A percentile compares a stretch with the other conserved stretches of the same genome.
Conservation (phyloP, 2,797 vertebrate genomes). For the Coluber constrictor region DNA sequence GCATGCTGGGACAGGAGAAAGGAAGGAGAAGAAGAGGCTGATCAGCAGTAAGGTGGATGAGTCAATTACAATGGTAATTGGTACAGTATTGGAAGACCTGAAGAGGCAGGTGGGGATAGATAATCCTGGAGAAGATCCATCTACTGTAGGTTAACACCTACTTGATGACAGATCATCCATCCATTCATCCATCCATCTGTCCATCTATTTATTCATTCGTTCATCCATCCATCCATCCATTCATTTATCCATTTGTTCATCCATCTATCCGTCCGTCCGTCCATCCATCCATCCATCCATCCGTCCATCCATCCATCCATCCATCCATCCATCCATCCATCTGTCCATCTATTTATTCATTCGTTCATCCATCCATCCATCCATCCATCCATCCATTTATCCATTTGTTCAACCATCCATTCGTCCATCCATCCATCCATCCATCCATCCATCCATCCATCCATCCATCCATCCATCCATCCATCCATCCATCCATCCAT, state of each 20-base stretch:
- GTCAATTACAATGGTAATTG: not conserved
- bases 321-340: not conserved
- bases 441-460: not conserved
- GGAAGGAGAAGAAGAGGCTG: not conserved
- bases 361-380: not conserved
- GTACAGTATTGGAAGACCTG: not conserved
- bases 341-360: no score
- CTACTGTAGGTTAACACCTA: not conserved
- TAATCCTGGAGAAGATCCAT: not conserved
- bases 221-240: not conserved
- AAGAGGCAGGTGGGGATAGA: not conserved
- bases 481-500: not conserved
- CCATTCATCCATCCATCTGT: not conserved
- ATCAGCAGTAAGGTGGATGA: not conserved
- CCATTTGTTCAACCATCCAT: no score
- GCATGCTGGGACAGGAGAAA: not conserved
- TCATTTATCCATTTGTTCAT: no score
- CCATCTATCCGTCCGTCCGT: not conserved
- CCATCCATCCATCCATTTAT: not conserved
- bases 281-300: not conserved
- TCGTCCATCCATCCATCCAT: no score
- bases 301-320: not conserved
- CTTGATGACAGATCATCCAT: not conserved
- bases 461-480: not conserved
- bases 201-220: no score